Base-by-base conservation (phyloP, 2,888 invertebrate species). In the Hypena proboscidalis region DNA sequence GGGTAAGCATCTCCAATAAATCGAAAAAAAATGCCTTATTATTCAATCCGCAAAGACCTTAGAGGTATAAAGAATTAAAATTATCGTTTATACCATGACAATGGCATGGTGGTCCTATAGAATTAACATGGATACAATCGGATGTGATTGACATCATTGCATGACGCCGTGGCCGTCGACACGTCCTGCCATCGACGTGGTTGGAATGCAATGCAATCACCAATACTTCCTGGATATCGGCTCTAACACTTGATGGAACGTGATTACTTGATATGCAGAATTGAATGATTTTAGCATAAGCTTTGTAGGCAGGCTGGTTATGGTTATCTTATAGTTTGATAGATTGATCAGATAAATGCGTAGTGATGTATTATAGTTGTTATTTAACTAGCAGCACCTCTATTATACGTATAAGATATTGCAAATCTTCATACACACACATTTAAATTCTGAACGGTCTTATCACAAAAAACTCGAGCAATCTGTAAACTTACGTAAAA, bases 131-230 rank as follows among this genome's bases (percentile, higher is more conserved):
- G 72, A 71, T 69, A 80, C 81, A 77, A 83, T 83, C 78, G 79
- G 70, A 71, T 71, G 68, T 68, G 73, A 77, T 80, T 82, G 81
- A 80, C 84, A 82, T 81, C 79, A 78, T 66, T 59, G 67, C 52
- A 39, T 67, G 76, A 74, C 75, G 73, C 73, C 73, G 69, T 74
- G 73, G 64, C 72, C 62, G 73, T 65, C 64, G 67, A 83, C 83
- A 83, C 85, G 83, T 86, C 83, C 87, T 79, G 83, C 65, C 40
- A 33, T 41, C 49, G 64, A 84, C 87, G 89, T 86, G 87, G 51
- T 40, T 41, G 38, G 85, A 80, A 83, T 86, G 52, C 52, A 47
- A 41, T 47, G 55, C 64, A 58, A 50, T 53, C 51, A 51, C 43
- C 33, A 52, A 56, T 31, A 56, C 60, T 77, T 74, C 76, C 75